Conservation (phyloP, 1,140 invertebrate species). For the Psilanteris sp. region DNA sequence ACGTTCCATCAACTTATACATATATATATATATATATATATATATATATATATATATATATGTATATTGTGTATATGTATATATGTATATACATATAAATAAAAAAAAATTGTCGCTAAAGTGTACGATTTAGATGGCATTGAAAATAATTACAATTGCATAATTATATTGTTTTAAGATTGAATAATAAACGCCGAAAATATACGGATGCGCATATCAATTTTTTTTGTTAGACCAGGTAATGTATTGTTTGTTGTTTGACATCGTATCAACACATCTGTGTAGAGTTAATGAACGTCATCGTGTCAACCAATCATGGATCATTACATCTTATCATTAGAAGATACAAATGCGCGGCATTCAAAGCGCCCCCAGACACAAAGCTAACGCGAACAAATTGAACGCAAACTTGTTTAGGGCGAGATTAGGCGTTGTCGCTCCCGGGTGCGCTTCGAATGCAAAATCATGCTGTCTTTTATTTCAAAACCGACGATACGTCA, state of each 20-base stretch:
- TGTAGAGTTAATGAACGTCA: slow-evolving; percentile 53
- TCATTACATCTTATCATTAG: slow-evolving; percentile 44
- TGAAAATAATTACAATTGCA: slow-evolving; percentile 35
- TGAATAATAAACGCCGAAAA: slow-evolving; percentile 8
- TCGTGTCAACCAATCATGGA: slow-evolving; percentile 52
- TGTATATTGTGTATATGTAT: no score
- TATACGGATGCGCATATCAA: slow-evolving; percentile 45
- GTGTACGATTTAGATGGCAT: slow-evolving; percentile 34
- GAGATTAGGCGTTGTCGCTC: no score
- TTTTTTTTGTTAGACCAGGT: slow-evolving; percentile 59
- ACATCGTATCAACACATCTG: slow-evolving; percentile 49
- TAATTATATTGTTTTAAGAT: slow-evolving; percentile 16
- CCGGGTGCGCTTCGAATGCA: slow-evolving; percentile 31
- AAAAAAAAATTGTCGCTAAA: slow-evolving; percentile 34
- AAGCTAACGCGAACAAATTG: no score
- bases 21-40: no score
- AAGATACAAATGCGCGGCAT: slow-evolving; percentile 2
- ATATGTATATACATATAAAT: slow-evolving; percentile 58
- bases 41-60: no score
- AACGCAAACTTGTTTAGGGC: no score
- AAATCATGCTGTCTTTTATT: slow-evolving; percentile 9
- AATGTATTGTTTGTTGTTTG: slow-evolving; percentile 63
- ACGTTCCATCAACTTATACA: neutral
- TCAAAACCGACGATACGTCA: slow-evolving; percentile 24
- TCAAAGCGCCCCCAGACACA: slow-evolving; percentile 15